Evolutionary conservation across 1,140 invertebrate genomes (phyloP), one percentile per base, ranked within the genome.

Genomic region (Drosophila arizonae): DNA sequence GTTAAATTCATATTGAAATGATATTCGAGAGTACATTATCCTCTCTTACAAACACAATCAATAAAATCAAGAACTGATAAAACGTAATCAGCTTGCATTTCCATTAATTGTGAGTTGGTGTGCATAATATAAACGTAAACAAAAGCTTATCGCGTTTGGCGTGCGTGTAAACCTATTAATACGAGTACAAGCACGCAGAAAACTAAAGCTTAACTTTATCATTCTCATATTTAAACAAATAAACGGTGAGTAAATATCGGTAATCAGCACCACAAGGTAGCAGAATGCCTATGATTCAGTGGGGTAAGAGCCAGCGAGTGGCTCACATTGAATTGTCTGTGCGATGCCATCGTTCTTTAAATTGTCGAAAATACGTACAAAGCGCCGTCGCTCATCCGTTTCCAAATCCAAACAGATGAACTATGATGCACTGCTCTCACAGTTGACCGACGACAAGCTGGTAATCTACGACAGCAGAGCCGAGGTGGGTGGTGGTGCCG

Each of bases 391-490:
- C 54, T 77, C 79, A 54, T 82, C 76, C 48, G 46, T 58, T 46
- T 33, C 66, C 17, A 58, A 77, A 56, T 21, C 64, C 43, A 66
- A 72, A 56, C 86, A 91, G 90, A 91, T 91, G 90, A 91, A 90
- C 87, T 91, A 91, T 90, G 90, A 91, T 77, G 87, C 78, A 55
- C 69, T 91, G 21, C 79, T 91, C 43, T 89, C 90, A 36, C 80
- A 91, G 87, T 75, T 91, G 76, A 90, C 90, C 61, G 90, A 91
- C 24, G 90, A 91, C 21, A 91, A 91, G 67, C 76, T 91, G 46
- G 77, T 72, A 57, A 54, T 91, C 41, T 91, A 82, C 41, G 81
- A 79, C 15, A 52, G 68, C 33, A 72, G 66, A 13, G 67, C 77
- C 28, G 72, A 66, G 5, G 56, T 54, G 8, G 48, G 61, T 55